Evolutionary conservation across 2,797 vertebrate species (phyloP).

Genomic region (Eospalax fontanierii): DNA sequence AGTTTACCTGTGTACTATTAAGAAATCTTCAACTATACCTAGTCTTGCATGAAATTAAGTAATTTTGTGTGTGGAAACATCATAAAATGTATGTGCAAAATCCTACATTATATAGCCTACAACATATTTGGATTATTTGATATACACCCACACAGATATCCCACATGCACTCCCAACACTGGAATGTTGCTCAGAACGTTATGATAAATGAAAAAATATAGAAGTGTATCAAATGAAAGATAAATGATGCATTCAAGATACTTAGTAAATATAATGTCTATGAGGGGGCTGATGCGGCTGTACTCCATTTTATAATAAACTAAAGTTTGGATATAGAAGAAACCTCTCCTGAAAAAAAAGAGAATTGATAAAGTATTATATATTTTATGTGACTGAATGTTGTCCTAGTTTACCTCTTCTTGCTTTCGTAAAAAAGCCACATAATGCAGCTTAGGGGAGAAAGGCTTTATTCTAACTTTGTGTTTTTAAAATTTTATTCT

Average conservation of each 20-base stretch:
- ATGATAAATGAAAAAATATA: background rate
- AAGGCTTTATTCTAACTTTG: no score
- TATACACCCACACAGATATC: background rate
- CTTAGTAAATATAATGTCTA: background rate
- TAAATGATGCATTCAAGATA: background rate
- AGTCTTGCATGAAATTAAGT: background rate
- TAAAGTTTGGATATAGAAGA: background rate
- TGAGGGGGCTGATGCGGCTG: background rate
- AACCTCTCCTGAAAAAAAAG: background rate
- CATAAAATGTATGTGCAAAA: background rate
- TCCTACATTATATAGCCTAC: background rate
- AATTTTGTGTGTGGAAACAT: no score
- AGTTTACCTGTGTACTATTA: background rate
- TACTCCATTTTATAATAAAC: background rate
- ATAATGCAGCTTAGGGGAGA: no score
- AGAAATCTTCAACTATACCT: background rate
- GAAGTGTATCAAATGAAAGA: background rate
- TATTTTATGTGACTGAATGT: no score
- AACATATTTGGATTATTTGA: background rate
- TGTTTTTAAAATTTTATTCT: no score
- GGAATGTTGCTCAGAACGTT: background rate
- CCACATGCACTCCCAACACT: background rate
- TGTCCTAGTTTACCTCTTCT: no score
- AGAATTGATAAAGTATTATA: no score
- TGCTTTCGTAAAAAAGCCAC: no score